A percentile compares a stretch with the other conserved stretches of the same genome.
Evolutionary conservation across 2,888 invertebrate species (phyloP).

Genomic region (Corythucha ciliata): DNA sequence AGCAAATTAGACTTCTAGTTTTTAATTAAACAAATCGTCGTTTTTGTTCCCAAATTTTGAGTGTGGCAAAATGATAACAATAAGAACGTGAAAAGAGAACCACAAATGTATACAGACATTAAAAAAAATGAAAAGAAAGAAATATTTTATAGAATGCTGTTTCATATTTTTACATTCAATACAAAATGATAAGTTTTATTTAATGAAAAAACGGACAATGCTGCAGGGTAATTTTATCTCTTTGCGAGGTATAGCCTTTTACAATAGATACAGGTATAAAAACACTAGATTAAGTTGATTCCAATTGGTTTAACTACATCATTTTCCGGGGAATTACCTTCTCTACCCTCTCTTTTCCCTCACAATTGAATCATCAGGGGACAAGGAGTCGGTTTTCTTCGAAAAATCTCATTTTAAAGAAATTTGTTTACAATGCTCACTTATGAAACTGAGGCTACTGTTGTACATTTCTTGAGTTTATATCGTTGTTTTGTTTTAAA

Average conservation of each 20-base stretch:
- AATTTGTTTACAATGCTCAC: no score
- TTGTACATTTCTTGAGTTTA: no score
- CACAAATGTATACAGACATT: slow-evolving; percentile 32
- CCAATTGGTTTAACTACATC: no score
- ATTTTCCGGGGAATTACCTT: no score
- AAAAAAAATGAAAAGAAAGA: slow-evolving; percentile 23
- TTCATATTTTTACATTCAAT: slow-evolving; percentile 33
- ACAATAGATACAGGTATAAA: slow-evolving; percentile 36
- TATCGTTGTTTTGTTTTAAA: no score
- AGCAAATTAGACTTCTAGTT: slow-evolving; percentile 17
- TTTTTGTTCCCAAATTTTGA: background rate
- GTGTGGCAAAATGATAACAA: slow-evolving; percentile 27
- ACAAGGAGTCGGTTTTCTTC: no score
- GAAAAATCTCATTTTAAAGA: no score
- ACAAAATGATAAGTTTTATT: no score
- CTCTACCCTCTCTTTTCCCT: background rate
- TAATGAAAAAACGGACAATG: slow-evolving; percentile 31
- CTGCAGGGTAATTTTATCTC: slow-evolving; percentile 36
- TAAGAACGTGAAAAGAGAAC: slow-evolving; percentile 25
- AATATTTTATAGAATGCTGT: slow-evolving; percentile 33
- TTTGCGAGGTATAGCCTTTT: slow-evolving; percentile 33
- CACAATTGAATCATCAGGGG: no score
- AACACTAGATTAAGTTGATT: slow-evolving; percentile 32
- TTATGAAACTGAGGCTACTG: no score
- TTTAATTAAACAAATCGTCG: slow-evolving; percentile 25